Evolutionary conservation across 2,797 vertebrate genomes (phyloP), one percentile per base, ranked within the genome.

Genomic region (Notolabrus celidotus): DNA sequence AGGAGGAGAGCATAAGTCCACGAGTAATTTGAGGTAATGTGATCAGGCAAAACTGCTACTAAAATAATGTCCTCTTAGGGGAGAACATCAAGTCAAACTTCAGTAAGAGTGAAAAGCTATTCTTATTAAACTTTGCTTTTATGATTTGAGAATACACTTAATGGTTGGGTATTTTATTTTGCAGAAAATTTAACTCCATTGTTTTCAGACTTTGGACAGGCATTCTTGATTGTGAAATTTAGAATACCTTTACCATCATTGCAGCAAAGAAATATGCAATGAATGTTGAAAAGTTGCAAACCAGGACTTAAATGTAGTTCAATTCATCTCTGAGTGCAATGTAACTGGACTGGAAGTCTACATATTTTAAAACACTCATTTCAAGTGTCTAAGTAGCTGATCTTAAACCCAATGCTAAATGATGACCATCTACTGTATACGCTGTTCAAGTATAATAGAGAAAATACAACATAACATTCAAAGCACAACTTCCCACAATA

Each of bases 11-110:
- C 67, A 69, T 57, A 69, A 60, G 69, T 78, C 77, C 71, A 86
- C 52, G 67, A 66, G 78, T 73, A 51, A 67, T 88, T 66, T 87
- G 84, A 90, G 87, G 85, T 91, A 84, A 72, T 31, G 16, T 27
- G 7, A 87, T 62, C 19, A 69, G 67, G 41, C 6, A 25, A 69
- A 69, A 78, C 34, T 38, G 64, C 59, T 55, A 71, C 59, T 72
- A 34, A 17, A 58, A 71, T 43, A 43, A 57, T 52, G 67, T 80
- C 59, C 29, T 55, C 23, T 19, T 1, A 19, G 19, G 45, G 58
- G 57, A 53, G 27, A 72, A 58, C 33, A 42, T 52, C 52, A 45
- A 7, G 5, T 45, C 42, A 56, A n/a, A 67, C 31, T 22, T 52
- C 23, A 77, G 16, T 34, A n/a, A 67, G 31, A 36, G 8, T 8